A percentile compares a stretch with the other conserved stretches of the same genome.
phyloP scores from a whole-genome alignment of 2,888 invertebrate species.

The Cheilosia urbana region DNA sequence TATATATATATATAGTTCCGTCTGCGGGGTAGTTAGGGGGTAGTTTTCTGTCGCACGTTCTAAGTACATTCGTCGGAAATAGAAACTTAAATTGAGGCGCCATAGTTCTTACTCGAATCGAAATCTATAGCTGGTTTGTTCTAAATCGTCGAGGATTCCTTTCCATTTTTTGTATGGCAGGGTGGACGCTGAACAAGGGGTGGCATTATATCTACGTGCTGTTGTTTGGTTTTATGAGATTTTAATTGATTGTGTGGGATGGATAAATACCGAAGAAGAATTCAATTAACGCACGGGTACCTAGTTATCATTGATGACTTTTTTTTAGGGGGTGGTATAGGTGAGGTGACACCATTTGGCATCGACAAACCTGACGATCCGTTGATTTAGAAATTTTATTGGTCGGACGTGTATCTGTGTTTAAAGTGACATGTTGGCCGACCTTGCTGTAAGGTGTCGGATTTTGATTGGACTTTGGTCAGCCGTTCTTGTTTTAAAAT shows the following conservation, averaged over 20 bases:
- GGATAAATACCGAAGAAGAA: slow-evolving; percentile 20
- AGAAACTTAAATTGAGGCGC: slow-evolving; percentile 75
- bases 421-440: neutral
- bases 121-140: slow-evolving; percentile 65
- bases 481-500: too few species aligned
- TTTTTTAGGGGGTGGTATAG: neutral
- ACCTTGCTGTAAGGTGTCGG: neutral
- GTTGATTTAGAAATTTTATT: neutral
- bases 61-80: slow-evolving; percentile 62
- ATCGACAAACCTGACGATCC: slow-evolving; percentile 14
- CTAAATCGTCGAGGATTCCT: slow-evolving; percentile 33
- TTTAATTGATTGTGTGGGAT: slow-evolving; percentile 62
- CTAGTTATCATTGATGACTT: slow-evolving; percentile 42
- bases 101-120: slow-evolving; percentile 72
- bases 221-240: slow-evolving; percentile 66
- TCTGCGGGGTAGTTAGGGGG: slow-evolving; percentile 17
- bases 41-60: slow-evolving; percentile 46
- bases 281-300: slow-evolving; percentile 22
- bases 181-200: slow-evolving; percentile 5
- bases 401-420: neutral
- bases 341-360: slow-evolving; percentile 16
- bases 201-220: slow-evolving; percentile 40
- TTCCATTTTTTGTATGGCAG: neutral
- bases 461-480: neutral
- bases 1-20: slow-evolving; percentile 6